phyloP scores from a whole-genome alignment of 2,797 vertebrate species.

The Babyrousa celebensis region DNA sequence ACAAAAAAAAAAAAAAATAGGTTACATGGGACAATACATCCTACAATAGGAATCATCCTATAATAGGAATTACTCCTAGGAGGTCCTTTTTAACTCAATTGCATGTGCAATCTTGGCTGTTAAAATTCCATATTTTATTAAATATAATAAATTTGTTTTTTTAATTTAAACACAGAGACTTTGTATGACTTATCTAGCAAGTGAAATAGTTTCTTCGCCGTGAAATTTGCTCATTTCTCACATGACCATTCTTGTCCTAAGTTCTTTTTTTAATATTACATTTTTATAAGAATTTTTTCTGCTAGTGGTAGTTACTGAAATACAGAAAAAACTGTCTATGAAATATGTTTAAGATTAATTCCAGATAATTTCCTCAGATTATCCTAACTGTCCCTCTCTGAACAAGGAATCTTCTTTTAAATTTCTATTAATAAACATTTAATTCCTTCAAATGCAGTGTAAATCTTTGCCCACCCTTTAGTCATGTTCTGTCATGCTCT shows the following conservation, averaged over 20 bases:
- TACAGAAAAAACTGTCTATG: background rate
- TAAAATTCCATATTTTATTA: slow-evolving; percentile 28
- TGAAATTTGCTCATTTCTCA: slow-evolving; percentile 42
- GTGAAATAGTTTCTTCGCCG: slow-evolving; percentile 7
- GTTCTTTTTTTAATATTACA: background rate
- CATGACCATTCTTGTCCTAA: background rate
- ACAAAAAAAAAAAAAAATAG: background rate
- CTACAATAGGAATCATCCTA: background rate
- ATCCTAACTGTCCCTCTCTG: slow-evolving; percentile 20
- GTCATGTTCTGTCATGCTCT: background rate
- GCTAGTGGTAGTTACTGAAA: background rate
- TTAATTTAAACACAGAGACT: background rate
- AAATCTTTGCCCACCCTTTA: background rate
- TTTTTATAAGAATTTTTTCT: slow-evolving; percentile 5
- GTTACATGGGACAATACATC: background rate
- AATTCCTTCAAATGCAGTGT: background rate
- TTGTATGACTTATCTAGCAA: slow-evolving; percentile 3
- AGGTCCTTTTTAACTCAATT: background rate
- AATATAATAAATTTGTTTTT: background rate
- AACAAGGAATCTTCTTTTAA: background rate
- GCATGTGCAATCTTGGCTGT: background rate
- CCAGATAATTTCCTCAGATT: background rate
- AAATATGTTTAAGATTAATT: slow-evolving; percentile 33
- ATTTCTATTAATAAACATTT: slow-evolving; percentile 17
- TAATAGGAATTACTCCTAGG: background rate